A percentile compares a stretch with the other conserved stretches of the same genome.
Conservation (phyloP, 30 jellyfish, hydroid and myxozoan genomes). For the Turritopsis dohrnii region DNA sequence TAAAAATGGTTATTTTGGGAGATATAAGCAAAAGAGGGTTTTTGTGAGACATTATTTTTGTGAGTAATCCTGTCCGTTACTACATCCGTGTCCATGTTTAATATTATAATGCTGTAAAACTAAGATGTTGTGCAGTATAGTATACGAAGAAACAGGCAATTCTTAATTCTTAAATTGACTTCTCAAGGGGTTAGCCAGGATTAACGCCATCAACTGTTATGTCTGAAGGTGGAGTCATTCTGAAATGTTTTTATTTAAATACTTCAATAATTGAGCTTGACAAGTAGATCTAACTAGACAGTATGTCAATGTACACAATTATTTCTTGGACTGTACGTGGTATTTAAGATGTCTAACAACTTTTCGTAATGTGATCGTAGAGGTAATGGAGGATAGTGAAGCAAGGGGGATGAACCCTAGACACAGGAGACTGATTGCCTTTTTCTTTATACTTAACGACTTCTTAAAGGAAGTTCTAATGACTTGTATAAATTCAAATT, state of each 20-base stretch:
- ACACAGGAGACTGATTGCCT: background rate
- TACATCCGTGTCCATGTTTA: background rate
- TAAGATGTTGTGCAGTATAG: background rate
- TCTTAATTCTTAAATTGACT: background rate
- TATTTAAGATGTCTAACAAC: background rate
- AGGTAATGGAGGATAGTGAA: background rate
- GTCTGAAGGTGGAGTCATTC: background rate
- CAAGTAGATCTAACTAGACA: background rate
- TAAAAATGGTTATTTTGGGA: background rate
- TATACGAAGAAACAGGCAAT: background rate
- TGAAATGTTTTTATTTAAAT: background rate
- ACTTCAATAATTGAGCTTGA: background rate
- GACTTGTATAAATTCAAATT: background rate
- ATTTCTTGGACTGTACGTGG: background rate
- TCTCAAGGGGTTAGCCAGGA: too few relatives aligned
- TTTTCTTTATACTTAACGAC: background rate
- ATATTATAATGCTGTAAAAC: background rate
- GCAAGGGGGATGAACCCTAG: background rate
- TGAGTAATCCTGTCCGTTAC: background rate
- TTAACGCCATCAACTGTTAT: background rate
- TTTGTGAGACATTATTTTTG: background rate
- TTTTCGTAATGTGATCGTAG: background rate
- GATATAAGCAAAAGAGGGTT: background rate
- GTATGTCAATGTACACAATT: background rate
- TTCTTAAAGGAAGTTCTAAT: background rate